Conservation (phyloP, 2,113 vertebrate species). For the Anarrhichthys ocellatus region DNA sequence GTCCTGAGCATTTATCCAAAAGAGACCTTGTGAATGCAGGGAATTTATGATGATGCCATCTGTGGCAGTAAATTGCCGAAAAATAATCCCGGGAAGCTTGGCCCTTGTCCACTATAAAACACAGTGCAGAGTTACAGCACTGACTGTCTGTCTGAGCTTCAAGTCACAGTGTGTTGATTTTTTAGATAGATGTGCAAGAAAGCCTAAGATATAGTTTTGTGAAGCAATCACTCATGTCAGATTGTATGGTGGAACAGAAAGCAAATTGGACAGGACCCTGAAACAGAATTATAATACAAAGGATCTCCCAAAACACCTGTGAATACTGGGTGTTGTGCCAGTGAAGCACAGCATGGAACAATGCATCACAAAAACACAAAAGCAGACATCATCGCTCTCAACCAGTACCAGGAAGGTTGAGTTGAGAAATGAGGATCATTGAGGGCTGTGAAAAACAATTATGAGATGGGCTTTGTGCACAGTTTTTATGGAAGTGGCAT, state of each 20-base stretch:
- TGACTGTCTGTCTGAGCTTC: constrained; percentile 12
- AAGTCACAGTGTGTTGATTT: constrained; percentile 24
- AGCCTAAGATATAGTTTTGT: constrained; percentile 14
- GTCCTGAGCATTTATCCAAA: neutral
- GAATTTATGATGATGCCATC: constrained; percentile 10
- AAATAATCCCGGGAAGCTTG: constrained; percentile 17
- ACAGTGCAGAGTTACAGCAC: neutral
- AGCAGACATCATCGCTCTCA: constrained; percentile 59
- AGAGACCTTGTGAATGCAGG: constrained; percentile 11
- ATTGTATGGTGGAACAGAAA: constrained; percentile 2
- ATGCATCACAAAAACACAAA: constrained; percentile 62
- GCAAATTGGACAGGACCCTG: constrained; percentile 49
- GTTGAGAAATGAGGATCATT: constrained; percentile 68
- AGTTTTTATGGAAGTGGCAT: constrained; percentile 55
- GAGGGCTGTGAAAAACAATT: constrained; percentile 58
- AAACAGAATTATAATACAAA: constrained; percentile 53
- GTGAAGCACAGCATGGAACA: constrained; percentile 44
- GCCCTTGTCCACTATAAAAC: neutral
- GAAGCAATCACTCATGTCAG: constrained; percentile 34
- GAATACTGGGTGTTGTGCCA: constrained; percentile 46
- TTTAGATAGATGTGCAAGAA: constrained; percentile 4
- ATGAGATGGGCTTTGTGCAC: constrained; percentile 37
- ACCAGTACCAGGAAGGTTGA: constrained; percentile 46
- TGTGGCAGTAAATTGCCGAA: constrained; percentile 13
- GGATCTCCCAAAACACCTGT: constrained; percentile 69